Percentiles rank a stretch among this genome's conserved stretches.
These are phyloP conservation scores for Drosophila formosana DNA, from an alignment of 2,888 invertebrate genomes.

Conservation along the genomic window DNA sequence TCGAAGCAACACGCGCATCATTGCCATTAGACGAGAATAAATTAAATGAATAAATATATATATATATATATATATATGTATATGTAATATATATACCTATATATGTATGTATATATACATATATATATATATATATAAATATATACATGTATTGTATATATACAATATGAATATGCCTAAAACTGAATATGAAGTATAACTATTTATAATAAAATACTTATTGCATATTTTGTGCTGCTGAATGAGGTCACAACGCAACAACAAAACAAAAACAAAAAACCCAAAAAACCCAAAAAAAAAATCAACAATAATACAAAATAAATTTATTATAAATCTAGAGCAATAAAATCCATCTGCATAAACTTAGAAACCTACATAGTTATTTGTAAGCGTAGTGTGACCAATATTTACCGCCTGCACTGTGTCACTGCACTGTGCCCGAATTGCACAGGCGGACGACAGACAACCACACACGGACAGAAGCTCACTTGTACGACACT, in stretches of 20 bases:
- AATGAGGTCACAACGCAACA: constrained; percentile 79
- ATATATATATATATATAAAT: constrained; percentile 23
- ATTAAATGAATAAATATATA: constrained; percentile 54
- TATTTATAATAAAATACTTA: constrained; percentile 64
- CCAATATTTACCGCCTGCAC: constrained; percentile 51
- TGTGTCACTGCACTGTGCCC: constrained; percentile 40
- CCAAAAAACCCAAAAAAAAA: constrained; percentile 5
- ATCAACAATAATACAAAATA: constrained; percentile 49
- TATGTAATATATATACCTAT: constrained; percentile 36
- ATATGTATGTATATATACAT: constrained; percentile 28
- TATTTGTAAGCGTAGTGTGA: constrained; percentile 33
- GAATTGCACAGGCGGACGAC: constrained; percentile 17
- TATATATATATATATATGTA: constrained; percentile 28
- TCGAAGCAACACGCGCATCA: constrained; percentile 80
- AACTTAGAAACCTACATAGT: constrained; percentile 38
- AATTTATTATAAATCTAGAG: constrained; percentile 66
- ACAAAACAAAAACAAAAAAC: constrained; percentile 37
- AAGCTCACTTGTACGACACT: constrained; percentile 16
- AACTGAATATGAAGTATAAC: constrained; percentile 50
- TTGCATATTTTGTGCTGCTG: constrained; percentile 80
- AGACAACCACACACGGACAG: constrained; percentile 21
- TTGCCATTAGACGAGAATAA: constrained; percentile 80
- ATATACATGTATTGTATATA: constrained; percentile 29
- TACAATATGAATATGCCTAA: constrained; percentile 50
- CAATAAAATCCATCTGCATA: constrained; percentile 57